Evolutionary conservation across 2,888 invertebrate genomes (phyloP).

Genomic region (Phymatocera aterrima): DNA sequence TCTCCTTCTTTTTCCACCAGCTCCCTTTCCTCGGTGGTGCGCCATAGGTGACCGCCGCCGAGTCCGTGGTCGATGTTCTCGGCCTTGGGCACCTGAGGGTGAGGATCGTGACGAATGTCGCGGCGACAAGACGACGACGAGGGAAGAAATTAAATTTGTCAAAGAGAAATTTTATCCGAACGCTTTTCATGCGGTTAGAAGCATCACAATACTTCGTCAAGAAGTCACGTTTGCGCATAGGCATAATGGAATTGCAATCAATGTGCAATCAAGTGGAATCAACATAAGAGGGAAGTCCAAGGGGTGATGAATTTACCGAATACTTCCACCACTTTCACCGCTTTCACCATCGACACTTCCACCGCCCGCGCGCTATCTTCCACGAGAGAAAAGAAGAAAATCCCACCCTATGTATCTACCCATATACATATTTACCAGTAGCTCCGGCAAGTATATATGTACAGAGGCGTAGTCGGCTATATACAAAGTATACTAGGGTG

Average conservation of each 20-base stretch:
- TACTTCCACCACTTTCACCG: slow-evolving; percentile 6
- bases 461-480: background rate
- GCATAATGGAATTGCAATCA: slow-evolving; percentile 42
- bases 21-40: slow-evolving; percentile 13
- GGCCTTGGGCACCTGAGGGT: slow-evolving; percentile 47
- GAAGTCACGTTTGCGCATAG: slow-evolving; percentile 36
- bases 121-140: background rate
- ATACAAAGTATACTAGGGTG: background rate
- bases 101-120: slow-evolving; percentile 9
- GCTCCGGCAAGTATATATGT: background rate
- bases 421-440: background rate
- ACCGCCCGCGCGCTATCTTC: slow-evolving; percentile 16
- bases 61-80: slow-evolving; percentile 51
- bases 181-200: slow-evolving; percentile 40
- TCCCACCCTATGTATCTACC: background rate
- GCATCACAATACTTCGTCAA: slow-evolving; percentile 42
- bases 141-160: slow-evolving; percentile 61
- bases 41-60: slow-evolving; percentile 48
- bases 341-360: slow-evolving; percentile 26
- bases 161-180: slow-evolving; percentile 59
- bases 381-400: slow-evolving; percentile 17
- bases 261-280: slow-evolving; percentile 43
- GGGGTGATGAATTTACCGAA: slow-evolving; percentile 43
- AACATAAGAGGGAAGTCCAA: slow-evolving; percentile 36
- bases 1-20: background rate